A percentile compares a stretch with the other conserved stretches of the same genome.
Evolutionary conservation across 64 coral and sea anemone genomes (phyloP).

Genomic region (Actinia equina): DNA sequence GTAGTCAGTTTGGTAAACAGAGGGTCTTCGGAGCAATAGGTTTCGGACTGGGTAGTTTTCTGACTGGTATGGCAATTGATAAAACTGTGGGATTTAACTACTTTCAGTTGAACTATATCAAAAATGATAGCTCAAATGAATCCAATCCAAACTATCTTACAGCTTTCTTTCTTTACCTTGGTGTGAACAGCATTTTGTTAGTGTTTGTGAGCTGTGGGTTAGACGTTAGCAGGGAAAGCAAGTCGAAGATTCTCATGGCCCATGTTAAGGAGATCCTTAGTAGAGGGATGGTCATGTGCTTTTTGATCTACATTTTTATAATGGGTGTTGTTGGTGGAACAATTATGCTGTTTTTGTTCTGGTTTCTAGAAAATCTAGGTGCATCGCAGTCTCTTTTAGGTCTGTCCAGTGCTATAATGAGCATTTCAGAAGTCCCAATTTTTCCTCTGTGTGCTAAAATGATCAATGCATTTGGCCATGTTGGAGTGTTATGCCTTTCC

Average conservation of each 20-base stretch:
- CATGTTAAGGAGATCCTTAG: constrained; percentile 10
- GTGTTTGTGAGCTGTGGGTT: constrained; percentile 10
- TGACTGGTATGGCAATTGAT: constrained; percentile 54
- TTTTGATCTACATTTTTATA: constrained; percentile 37
- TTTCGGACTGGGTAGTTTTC: constrained; percentile 32
- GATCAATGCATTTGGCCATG: constrained; percentile 41
- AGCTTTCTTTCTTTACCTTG: constrained; percentile 45
- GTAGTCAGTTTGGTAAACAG: constrained; percentile 47
- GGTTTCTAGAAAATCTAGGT: constrained; percentile 45
- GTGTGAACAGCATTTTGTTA: neutral
- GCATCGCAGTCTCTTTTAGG: constrained; percentile 40
- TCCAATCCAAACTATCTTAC: constrained; percentile 28
- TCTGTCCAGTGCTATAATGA: constrained; percentile 34
- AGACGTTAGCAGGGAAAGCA: constrained; percentile 2
- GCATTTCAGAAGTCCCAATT: constrained; percentile 41
- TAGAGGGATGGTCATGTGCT: constrained; percentile 19
- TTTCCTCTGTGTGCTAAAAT: constrained; percentile 33
- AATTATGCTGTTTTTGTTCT: constrained; percentile 41
- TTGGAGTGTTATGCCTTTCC: constrained; percentile 53
- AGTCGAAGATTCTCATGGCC: constrained; percentile 21
- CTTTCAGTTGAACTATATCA: neutral
- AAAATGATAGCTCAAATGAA: neutral
- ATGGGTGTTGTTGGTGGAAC: constrained; percentile 35
- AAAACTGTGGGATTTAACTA: neutral
- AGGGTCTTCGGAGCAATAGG: constrained; percentile 46